Evolutionary conservation across 2,888 invertebrate species (phyloP).

Genomic region (Spilosoma lubricipeda): DNA sequence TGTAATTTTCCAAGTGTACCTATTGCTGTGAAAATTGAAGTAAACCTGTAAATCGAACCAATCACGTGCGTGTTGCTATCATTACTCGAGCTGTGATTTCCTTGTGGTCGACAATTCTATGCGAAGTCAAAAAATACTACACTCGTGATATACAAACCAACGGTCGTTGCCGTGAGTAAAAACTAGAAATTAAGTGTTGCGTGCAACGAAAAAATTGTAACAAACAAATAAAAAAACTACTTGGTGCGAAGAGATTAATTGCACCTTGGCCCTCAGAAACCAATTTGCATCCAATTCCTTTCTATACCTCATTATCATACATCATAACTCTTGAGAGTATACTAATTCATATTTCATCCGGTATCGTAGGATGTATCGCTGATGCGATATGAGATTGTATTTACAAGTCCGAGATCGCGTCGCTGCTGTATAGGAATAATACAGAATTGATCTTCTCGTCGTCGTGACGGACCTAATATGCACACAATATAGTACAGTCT

Average conservation of each 20-base stretch:
- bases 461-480: conserved; percentile 63
- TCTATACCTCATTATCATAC: conserved; percentile 69
- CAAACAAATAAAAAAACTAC: conserved; percentile 7
- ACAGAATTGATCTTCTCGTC: conserved; percentile 64
- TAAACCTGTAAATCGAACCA: conserved; percentile 83
- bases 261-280: conserved; percentile 62
- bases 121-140: conserved; percentile 40
- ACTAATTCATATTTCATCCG: conserved; percentile 78
- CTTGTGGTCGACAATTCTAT: conserved; percentile 74
- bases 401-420: conserved; percentile 72
- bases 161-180: conserved; percentile 9
- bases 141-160: conserved; percentile 15
- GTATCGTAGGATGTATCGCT: conserved; percentile 79
- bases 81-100: conserved; percentile 73
- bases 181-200: background rate
- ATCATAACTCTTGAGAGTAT: conserved; percentile 73
- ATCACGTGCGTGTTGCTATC: conserved; percentile 78
- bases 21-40: conserved; percentile 75
- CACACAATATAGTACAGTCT: conserved; percentile 60
- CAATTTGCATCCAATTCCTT: conserved; percentile 57
- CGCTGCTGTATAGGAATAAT: conserved; percentile 65
- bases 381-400: conserved; percentile 73
- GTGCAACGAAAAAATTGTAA: background rate
- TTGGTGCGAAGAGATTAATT: conserved; percentile 50
- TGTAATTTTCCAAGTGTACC: conserved; percentile 74